Evolutionary conservation across 2,888 invertebrate species (phyloP).

Genomic region (Leistus spinibarbis): DNA sequence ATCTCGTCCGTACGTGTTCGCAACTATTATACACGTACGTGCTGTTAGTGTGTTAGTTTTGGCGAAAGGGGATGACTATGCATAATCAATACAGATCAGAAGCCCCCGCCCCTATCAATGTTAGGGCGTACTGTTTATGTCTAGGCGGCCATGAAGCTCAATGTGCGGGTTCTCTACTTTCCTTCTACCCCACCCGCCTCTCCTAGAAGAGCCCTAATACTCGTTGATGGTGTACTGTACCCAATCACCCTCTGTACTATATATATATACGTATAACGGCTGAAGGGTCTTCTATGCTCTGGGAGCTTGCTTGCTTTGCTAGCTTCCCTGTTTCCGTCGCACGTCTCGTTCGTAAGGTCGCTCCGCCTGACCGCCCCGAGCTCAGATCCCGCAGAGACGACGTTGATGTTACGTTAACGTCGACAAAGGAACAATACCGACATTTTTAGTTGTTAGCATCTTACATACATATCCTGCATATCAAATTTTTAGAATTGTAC

Average conservation of each 20-base stretch:
- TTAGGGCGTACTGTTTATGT: conserved; percentile 50
- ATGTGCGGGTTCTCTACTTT: background rate
- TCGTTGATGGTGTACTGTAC: background rate
- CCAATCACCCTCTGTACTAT: background rate
- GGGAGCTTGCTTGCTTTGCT: too few relatives aligned
- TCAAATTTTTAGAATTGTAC: too few relatives aligned
- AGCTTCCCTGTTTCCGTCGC: too few relatives aligned
- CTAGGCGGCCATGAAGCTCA: conserved; percentile 34
- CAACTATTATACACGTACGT: background rate
- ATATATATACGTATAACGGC: background rate
- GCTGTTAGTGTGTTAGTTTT: background rate
- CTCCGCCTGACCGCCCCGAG: too few relatives aligned
- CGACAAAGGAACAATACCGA: too few relatives aligned
- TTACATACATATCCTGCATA: too few relatives aligned
- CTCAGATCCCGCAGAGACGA: too few relatives aligned
- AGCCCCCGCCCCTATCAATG: conserved; percentile 57
- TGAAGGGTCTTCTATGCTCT: too few relatives aligned
- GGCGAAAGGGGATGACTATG: conserved; percentile 28
- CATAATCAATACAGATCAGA: conserved; percentile 59
- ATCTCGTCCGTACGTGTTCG: background rate
- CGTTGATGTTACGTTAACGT: too few relatives aligned
- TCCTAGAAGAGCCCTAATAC: background rate
- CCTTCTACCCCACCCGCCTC: background rate
- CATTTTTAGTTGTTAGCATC: too few relatives aligned
- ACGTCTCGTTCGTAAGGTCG: too few relatives aligned